phyloP scores from a whole-genome alignment of 2,113 vertebrate species.

The Poeciliopsis turrubarensis region DNA sequence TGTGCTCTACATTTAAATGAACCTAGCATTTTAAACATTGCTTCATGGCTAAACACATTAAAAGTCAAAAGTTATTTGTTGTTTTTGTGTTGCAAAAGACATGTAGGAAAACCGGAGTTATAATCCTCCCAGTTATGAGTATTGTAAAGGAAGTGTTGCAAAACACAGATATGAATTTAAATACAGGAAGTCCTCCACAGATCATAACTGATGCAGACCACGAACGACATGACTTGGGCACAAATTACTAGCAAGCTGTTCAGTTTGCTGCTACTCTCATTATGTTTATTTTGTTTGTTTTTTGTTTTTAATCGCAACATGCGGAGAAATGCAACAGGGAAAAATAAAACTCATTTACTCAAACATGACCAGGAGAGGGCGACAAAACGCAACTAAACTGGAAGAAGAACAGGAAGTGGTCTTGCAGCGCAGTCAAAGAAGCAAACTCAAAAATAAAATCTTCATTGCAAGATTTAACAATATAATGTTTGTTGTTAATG shows the following conservation, averaged over 20 bases:
- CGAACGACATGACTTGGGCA: accelerated
- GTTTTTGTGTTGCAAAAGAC: not conserved
- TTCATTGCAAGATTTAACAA: too few relatives aligned
- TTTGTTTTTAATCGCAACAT: not conserved
- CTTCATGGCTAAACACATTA: too few relatives aligned
- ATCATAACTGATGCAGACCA: not conserved
- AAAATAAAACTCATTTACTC: not conserved
- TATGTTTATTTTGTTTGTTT: too few relatives aligned
- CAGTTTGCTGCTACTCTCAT: too few relatives aligned
- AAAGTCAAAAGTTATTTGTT: too few relatives aligned
- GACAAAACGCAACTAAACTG: not conserved
- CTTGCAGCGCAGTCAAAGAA: too few relatives aligned
- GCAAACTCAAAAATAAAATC: too few relatives aligned
- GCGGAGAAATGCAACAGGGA: too few relatives aligned
- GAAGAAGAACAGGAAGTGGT: not conserved
- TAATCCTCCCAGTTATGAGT: not conserved
- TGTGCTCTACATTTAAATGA: too few relatives aligned
- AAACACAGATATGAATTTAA: conserved; percentile 15
- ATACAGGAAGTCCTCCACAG: not conserved
- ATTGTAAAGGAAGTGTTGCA: not conserved
- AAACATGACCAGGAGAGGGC: not conserved
- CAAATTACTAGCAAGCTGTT: too few relatives aligned
- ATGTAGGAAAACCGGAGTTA: not conserved
- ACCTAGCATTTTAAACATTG: too few relatives aligned
- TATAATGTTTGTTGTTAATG: too few relatives aligned